Evolutionary conservation across 2,888 invertebrate species (phyloP), one percentile per base, ranked within the genome.

Genomic region (Disparrhopalites patrizii): DNA sequence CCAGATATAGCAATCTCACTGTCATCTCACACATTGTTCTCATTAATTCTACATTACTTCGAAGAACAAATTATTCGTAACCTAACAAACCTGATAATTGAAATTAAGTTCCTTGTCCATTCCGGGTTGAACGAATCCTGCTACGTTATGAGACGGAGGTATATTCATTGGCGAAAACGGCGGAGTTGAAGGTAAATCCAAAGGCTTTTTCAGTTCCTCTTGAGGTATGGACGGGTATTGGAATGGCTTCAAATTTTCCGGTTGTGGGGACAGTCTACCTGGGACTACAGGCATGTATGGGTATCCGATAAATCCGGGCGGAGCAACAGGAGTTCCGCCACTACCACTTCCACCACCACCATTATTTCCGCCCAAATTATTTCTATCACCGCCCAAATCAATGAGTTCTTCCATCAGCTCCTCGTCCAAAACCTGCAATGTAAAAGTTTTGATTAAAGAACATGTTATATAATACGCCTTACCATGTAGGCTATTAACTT

Each of bases 301-400:
- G 79, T 85, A 92, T 0, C 90, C 91, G 72, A 90, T 86, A 78
- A 93, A 93, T 0, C 92, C 92, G 15, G 28, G 54, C 2, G 25
- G 31, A 7, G 58, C 62, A 58, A 51, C 63, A 52, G 52, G 43
- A 50, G 54, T 40, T 36, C 61, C 62, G 7, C 61, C 83, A 1
- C 83, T 82, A 18, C 71, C 70, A 7, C 74, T 68, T 23, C 62
- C 66, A 15, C 61, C 65, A 36, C 69, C 73, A 1, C 68, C 73
- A 2, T 62, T 52, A 31, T 58, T 69, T n/a, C 69, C 64, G 51
- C 81, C 83, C 69, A 83, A 80, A 80, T 87, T 86, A 76, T 87
- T 87, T 65, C 81, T 81, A 72, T 82, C 82, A 5, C 87, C 82
- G 77, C 88, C 89, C 70, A 90, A 86, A 66, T 81, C 80, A 65